These are phyloP conservation scores for Mesoligia furuncula DNA, from an alignment of 2,888 invertebrate genomes.

Conservation along the genomic window DNA sequence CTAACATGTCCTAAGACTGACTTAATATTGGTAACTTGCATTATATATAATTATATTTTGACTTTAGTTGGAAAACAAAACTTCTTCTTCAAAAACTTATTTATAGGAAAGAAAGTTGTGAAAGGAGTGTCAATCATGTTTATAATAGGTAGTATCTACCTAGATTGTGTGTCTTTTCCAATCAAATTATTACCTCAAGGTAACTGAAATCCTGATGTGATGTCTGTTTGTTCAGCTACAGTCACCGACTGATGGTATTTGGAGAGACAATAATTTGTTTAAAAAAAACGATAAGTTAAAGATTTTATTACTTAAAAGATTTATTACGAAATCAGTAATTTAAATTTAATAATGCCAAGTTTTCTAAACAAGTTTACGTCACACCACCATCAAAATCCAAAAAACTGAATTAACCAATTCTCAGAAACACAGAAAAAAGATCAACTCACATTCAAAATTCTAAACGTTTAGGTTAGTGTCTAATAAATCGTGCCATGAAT, in stretches of 20 bases:
- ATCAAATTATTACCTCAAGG: constrained; percentile 18
- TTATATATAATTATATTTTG: neutral
- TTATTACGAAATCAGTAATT: neutral
- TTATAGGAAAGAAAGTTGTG: neutral
- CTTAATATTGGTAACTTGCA: neutral
- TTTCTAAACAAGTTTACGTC: constrained; percentile 17
- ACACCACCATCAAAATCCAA: constrained; percentile 21
- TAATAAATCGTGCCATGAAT: constrained; percentile 39
- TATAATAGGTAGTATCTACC: neutral
- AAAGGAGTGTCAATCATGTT: neutral
- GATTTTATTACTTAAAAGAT: neutral
- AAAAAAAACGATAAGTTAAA: neutral
- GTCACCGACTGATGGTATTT: constrained; percentile 34
- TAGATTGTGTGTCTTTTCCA: constrained; percentile 9
- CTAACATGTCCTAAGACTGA: neutral
- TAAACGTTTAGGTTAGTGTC: constrained; percentile 24
- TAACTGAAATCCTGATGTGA: constrained; percentile 34
- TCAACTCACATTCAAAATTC: constrained; percentile 27
- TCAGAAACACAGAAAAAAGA: constrained; percentile 12
- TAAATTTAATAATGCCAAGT: neutral
- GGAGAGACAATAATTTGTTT: neutral
- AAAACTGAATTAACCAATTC: constrained; percentile 25
- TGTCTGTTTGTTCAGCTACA: constrained; percentile 43
- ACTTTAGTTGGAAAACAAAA: neutral
- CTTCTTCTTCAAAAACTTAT: neutral